Evolutionary conservation across 2,888 invertebrate species (phyloP), one percentile per base, ranked within the genome.

Genomic region (Gymnosoma rotundatum): DNA sequence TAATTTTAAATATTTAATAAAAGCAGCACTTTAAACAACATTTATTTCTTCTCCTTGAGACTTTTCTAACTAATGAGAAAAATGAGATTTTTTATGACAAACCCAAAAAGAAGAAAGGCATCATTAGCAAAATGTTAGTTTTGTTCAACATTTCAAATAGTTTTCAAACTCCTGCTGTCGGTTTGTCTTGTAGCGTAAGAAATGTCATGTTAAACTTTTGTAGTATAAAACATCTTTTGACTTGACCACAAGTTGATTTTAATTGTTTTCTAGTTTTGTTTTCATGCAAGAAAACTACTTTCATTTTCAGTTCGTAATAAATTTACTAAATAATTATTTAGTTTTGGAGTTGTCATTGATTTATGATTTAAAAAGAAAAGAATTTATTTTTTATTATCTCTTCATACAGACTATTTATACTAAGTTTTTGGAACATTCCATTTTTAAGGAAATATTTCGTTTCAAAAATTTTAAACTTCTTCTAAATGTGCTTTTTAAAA

Each of bases 181-280:
- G 58, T 79, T 73, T 61, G 42, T 45, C 70, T 45, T 58, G 45
- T 52, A 21, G 42, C 66, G 36, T 32, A 61, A 58, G 52, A 74
- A 61, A 74, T 75, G 32, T 60, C 75, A 54, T 72, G 50, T 66
- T 64, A 45, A 56, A 42, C 20, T 36, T 16, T 36, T 32, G 8
- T 14, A 48, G 56, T 18, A 38, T 10, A 1, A n/a, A 69, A 45
- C 32, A 61, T 80, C 69, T 74, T 70, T 50, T 6, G 6, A 18
- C 21, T 56, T 84, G 84, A 84, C 84, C 84, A 84, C 84, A 84
- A 81, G 69, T 50, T 66, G 64, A 45, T 64, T 66, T 75, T 75
- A 81, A 75, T 76, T 75, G 64, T 64, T 82, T 82, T 75, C 64
- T 60, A 50, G 50, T 56, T 48, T 36, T n/a, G 48, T 64, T 56